Percentiles rank a stretch among this genome's conserved stretches.
phyloP scores from a whole-genome alignment of 2,113 vertebrate species.

The Phasianus colchicus region DNA sequence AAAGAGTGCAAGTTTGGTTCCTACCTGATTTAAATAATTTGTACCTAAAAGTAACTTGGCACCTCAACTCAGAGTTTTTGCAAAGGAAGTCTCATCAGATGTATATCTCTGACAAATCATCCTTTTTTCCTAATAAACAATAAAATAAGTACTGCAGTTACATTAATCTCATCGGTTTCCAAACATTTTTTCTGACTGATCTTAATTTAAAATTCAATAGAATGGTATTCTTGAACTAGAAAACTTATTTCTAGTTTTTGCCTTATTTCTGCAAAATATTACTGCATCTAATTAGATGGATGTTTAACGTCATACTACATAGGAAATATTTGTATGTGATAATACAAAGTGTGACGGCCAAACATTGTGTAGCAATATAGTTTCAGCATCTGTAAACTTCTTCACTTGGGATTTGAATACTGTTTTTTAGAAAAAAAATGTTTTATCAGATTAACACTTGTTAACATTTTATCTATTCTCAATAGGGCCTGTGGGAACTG shows the following conservation, averaged over 20 bases:
- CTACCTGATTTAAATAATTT: background rate
- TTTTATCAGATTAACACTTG: background rate
- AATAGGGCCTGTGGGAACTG: background rate
- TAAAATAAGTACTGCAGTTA: background rate
- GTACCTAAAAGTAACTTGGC: background rate
- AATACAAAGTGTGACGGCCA: background rate
- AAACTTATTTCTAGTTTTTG: no score
- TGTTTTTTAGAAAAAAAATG: background rate
- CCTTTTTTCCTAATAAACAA: background rate
- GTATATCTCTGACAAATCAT: background rate
- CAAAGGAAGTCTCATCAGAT: background rate
- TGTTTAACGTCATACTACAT: background rate
- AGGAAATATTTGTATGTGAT: background rate
- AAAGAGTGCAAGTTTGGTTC: background rate
- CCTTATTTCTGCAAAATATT: background rate
- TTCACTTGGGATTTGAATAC: background rate
- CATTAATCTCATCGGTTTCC: background rate
- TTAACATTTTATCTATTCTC: no score
- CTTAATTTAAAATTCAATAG: background rate
- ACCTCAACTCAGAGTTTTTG: background rate
- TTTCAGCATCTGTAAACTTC: background rate
- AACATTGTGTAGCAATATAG: background rate
- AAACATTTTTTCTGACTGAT: background rate
- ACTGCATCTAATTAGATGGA: background rate
- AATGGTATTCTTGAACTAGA: background rate